Conservation (phyloP, 2,797 vertebrate genomes). For the Streptopelia turtur region DNA sequence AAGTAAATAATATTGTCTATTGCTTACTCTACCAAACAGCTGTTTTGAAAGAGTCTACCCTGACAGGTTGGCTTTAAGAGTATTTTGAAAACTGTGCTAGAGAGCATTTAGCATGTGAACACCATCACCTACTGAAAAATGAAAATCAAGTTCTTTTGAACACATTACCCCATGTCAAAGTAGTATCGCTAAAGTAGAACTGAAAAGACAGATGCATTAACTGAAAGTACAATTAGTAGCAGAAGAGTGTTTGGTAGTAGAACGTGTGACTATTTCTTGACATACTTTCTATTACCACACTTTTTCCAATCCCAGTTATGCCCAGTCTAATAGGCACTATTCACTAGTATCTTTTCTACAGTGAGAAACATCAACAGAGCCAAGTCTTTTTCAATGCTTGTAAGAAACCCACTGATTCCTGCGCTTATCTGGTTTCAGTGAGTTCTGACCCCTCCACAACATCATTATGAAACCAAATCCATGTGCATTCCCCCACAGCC, state of each 20-base stretch:
- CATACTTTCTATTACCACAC: background rate
- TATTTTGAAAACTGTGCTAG: background rate
- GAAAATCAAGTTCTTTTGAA: background rate
- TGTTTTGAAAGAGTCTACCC: background rate
- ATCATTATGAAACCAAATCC: conserved; percentile 1
- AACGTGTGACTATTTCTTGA: background rate
- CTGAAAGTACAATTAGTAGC: background rate
- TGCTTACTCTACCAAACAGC: background rate
- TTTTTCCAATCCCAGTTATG: background rate
- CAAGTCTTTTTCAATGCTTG: background rate
- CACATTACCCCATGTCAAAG: background rate
- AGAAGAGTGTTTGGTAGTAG: background rate
- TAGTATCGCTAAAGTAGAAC: background rate
- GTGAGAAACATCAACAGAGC: background rate
- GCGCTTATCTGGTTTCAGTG: background rate
- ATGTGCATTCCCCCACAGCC: background rate
- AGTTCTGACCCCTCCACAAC: background rate
- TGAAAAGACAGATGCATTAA: background rate
- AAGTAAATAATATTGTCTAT: background rate
- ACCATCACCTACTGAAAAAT: background rate
- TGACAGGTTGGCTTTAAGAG: background rate
- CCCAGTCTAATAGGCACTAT: background rate
- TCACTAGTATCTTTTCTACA: background rate
- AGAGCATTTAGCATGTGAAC: background rate
- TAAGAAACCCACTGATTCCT: background rate